A percentile compares a stretch with the other conserved stretches of the same genome.
Evolutionary conservation across 2,797 vertebrate species (phyloP).

Genomic region (Sebastolobus alascanus): DNA sequence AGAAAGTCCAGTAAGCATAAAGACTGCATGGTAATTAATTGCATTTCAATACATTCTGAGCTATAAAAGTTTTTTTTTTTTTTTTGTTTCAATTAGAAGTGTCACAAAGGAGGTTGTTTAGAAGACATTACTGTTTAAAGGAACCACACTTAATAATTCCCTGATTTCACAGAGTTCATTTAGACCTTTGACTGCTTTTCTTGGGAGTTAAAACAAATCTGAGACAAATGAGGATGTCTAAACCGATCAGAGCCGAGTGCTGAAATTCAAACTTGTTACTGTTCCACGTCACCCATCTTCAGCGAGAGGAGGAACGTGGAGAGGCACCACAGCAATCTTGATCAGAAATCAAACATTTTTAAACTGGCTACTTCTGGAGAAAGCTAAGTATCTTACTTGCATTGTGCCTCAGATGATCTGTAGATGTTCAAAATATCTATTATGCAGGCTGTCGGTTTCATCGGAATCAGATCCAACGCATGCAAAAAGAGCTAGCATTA

Average conservation of each 20-base stretch:
- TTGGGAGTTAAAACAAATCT: constrained; percentile 53
- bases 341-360: constrained; percentile 42
- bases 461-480: constrained; percentile 57
- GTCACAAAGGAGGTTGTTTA: constrained; percentile 85
- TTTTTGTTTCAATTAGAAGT: constrained; percentile 83
- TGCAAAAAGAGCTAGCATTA: constrained; percentile 66
- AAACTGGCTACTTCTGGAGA: constrained; percentile 42
- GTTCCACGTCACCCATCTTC: constrained; percentile 16
- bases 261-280: constrained; percentile 41
- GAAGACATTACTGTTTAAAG: constrained; percentile 83
- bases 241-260: constrained; percentile 28
- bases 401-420: constrained; percentile 69
- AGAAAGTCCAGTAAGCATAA: constrained; percentile 88
- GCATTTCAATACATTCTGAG: constrained; percentile 90
- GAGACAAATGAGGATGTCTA: constrained; percentile 32
- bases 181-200: constrained; percentile 73
- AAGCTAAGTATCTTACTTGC: constrained; percentile 39
- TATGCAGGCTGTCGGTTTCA: constrained; percentile 45
- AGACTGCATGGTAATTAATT: constrained; percentile 88
- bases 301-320: constrained; percentile 47
- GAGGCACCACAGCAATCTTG: constrained; percentile 45
- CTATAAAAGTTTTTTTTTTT: constrained; percentile 83
- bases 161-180: constrained; percentile 88
- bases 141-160: constrained; percentile 87
- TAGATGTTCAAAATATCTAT: constrained; percentile 49